Evolutionary conservation across 2,888 invertebrate genomes (phyloP).

Genomic region (Andrena chrysosceles): DNA sequence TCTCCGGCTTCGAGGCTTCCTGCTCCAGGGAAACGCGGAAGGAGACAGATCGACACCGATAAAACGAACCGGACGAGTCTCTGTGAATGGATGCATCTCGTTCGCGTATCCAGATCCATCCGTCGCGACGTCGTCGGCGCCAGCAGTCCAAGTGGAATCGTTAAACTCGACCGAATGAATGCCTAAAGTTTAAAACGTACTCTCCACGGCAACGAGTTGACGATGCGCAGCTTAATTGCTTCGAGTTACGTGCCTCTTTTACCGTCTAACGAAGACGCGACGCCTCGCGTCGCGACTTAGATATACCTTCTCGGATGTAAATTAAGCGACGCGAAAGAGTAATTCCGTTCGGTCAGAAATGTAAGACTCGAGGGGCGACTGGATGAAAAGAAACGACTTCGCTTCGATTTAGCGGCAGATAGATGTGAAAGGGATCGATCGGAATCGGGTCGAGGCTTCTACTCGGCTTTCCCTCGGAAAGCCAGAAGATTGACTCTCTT

Average conservation of each 20-base stretch:
- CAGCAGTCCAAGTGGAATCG: not conserved
- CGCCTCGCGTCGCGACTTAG: conserved; percentile 37
- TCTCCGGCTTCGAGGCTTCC: not conserved
- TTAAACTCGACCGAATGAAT: not conserved
- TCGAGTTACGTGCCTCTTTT: conserved; percentile 51
- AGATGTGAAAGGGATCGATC: conserved; percentile 75
- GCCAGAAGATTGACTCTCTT: conserved; percentile 37
- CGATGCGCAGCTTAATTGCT: conserved; percentile 53
- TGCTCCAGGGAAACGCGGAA: not conserved
- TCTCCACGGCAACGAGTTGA: conserved; percentile 45
- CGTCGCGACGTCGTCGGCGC: not conserved
- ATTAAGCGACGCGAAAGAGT: conserved; percentile 73
- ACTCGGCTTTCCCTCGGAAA: conserved; percentile 36
- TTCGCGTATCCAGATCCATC: not conserved
- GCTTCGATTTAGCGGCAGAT: conserved; percentile 22
- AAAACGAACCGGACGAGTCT: not conserved
- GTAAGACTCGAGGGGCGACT: conserved; percentile 26
- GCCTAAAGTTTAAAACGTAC: not conserved
- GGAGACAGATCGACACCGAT: not conserved
- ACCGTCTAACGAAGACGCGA: conserved; percentile 54
- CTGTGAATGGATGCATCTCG: no score
- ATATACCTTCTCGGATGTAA: conserved; percentile 74
- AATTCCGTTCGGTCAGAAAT: conserved; percentile 69
- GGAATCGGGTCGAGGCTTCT: conserved; percentile 76
- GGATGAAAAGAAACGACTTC: conserved; percentile 25